Evolutionary conservation across 1,140 invertebrate species (phyloP).

Genomic region (Lordiphosa clarofinis): DNA sequence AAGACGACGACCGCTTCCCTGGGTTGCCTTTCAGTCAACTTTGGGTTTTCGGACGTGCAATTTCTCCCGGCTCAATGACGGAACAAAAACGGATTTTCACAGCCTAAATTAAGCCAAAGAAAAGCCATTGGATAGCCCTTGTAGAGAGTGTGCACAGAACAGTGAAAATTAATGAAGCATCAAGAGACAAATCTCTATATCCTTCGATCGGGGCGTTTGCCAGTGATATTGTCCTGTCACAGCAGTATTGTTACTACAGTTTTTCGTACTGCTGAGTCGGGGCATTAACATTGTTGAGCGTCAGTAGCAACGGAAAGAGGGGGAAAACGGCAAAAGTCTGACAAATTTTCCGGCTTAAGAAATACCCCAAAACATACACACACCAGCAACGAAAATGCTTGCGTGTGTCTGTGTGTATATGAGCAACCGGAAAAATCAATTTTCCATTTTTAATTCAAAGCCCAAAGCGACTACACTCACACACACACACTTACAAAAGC

Average conservation of each 20-base stretch:
- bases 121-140: slow-evolving; percentile 21
- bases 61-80: slow-evolving; percentile 77
- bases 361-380: slow-evolving; percentile 33
- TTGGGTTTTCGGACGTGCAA: slow-evolving; percentile 79
- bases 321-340: slow-evolving; percentile 18
- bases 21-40: slow-evolving; percentile 78
- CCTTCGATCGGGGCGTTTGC: slow-evolving; percentile 70
- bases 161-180: not conserved
- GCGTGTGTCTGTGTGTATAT: slow-evolving; percentile 39
- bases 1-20: slow-evolving; percentile 55
- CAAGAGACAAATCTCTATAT: not conserved
- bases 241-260: slow-evolving; percentile 87
- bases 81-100: slow-evolving; percentile 51
- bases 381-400: not conserved
- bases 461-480: slow-evolving; percentile 43
- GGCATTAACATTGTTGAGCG: slow-evolving; percentile 84
- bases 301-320: slow-evolving; percentile 44
- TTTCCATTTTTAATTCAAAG: slow-evolving; percentile 80
- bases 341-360: slow-evolving; percentile 59
- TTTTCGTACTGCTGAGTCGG: slow-evolving; percentile 90
- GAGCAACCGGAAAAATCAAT: slow-evolving; percentile 79
- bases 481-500: slow-evolving; percentile 17
- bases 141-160: slow-evolving; percentile 14
- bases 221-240: slow-evolving; percentile 96
- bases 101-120: not conserved